Conservation (phyloP, 1,140 invertebrate species). For the Drosophila seguyi region DNA sequence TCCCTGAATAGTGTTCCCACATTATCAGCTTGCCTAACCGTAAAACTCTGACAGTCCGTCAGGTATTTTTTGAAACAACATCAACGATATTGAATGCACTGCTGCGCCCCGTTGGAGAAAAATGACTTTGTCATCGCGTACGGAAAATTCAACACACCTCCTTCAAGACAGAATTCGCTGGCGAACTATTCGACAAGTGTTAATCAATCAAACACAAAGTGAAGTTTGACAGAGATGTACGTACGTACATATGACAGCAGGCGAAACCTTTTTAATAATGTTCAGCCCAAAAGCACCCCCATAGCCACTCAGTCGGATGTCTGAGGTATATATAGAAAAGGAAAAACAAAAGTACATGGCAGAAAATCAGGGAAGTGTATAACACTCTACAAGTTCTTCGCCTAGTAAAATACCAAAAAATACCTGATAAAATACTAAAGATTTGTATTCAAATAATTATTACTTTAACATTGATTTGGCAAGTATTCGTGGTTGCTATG, state of each 20-base stretch:
- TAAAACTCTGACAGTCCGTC: conserved; percentile 46
- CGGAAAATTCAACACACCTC: conserved; percentile 10
- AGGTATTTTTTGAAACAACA: conserved; percentile 65
- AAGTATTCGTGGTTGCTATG: too few relatives aligned
- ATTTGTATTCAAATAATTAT: background rate
- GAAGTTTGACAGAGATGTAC: conserved; percentile 44
- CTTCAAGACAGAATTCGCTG: conserved; percentile 42
- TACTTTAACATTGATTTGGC: background rate
- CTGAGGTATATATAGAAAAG: conserved; percentile 48
- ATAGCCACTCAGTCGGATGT: conserved; percentile 36
- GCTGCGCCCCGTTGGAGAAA: conserved; percentile 26
- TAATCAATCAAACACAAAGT: conserved; percentile 74
- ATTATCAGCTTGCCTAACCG: conserved; percentile 37
- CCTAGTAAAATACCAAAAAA: too few relatives aligned
- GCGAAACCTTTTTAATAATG: conserved; percentile 80
- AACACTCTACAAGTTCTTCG: too few relatives aligned
- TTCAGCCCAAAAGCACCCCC: conserved; percentile 44
- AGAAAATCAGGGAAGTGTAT: conserved; percentile 1
- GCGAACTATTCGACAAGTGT: conserved; percentile 67
- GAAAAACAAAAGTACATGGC: conserved; percentile 50
- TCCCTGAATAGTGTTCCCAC: conserved; percentile 60
- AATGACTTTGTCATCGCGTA: conserved; percentile 67
- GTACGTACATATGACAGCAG: conserved; percentile 68
- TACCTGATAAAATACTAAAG: too few relatives aligned
- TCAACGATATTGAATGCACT: conserved; percentile 62